Evolutionary conservation across 1,140 invertebrate species (phyloP).

Genomic region (Apolygus lucorum): DNA sequence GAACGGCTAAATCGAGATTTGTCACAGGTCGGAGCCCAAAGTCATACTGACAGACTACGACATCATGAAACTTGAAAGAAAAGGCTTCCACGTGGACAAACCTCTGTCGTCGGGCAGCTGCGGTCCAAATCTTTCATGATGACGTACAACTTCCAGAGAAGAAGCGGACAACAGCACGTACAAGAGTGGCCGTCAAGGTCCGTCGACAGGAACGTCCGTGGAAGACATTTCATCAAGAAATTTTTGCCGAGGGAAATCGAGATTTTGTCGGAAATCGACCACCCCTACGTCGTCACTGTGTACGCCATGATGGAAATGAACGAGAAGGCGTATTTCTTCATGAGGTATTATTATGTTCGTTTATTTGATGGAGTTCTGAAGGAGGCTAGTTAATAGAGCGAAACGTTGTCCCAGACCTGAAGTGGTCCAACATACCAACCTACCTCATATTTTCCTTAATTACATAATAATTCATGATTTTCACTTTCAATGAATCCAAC

Average conservation of each 20-base stretch:
- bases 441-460: too few species aligned
- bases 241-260: conserved; percentile 86
- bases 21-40: neutral
- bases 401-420: too few species aligned
- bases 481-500: too few species aligned
- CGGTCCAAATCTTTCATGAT: neutral
- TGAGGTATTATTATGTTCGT: conserved; percentile 43
- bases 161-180: conserved; percentile 33
- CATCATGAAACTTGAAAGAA: neutral
- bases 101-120: conserved; percentile 5
- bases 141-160: neutral
- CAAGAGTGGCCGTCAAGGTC: conserved; percentile 57
- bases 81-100: conserved; percentile 1
- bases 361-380: neutral
- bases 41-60: conserved; percentile 7
- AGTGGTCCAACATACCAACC: too few species aligned
- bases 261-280: conserved; percentile 77
- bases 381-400: too few species aligned
- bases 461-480: too few species aligned
- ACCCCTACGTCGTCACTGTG: conserved; percentile 80
- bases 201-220: conserved; percentile 57
- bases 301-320: conserved; percentile 74
- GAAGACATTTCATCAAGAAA: conserved; percentile 64
- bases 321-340: conserved; percentile 74
- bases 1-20: too few species aligned